These are phyloP conservation scores for Lasioglossum morio DNA, from an alignment of 2,888 invertebrate genomes.

Conservation along the genomic window DNA sequence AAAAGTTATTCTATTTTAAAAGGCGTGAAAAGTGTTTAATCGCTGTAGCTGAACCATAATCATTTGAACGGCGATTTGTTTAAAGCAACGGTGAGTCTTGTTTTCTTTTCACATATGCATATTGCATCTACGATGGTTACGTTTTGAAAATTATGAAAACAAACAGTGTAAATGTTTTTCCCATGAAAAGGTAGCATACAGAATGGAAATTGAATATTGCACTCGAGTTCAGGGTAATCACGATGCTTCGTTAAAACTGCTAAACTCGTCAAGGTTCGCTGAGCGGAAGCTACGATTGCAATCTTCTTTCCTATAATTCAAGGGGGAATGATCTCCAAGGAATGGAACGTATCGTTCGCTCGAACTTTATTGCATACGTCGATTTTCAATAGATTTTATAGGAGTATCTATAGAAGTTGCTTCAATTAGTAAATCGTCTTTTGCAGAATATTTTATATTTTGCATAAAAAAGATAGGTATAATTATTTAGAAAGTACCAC, in stretches of 20 bases:
- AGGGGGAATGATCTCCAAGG: slow-evolving; percentile 39
- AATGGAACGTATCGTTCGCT: slow-evolving; percentile 31
- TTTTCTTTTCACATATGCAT: not conserved
- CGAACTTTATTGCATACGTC: not conserved
- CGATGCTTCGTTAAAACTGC: slow-evolving; percentile 30
- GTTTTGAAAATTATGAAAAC: not conserved
- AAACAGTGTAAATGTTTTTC: not conserved
- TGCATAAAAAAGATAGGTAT: not conserved
- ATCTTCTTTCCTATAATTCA: slow-evolving; percentile 18
- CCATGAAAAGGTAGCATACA: not conserved
- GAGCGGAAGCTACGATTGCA: slow-evolving; percentile 29
- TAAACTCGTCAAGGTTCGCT: slow-evolving; percentile 26
- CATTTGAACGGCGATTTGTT: no score
- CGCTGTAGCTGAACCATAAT: no score
- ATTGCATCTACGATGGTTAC: no score
- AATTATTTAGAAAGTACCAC: no score
- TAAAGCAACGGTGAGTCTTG: not conserved
- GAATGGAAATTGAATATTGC: not conserved
- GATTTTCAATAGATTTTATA: not conserved
- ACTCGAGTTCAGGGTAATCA: slow-evolving; percentile 4
- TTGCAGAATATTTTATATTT: not conserved
- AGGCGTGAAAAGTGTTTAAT: no score
- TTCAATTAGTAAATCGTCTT: not conserved
- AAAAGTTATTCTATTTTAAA: no score
- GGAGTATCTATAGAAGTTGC: not conserved